These are phyloP conservation scores for Drosophila insularis DNA, from an alignment of 1,140 invertebrate genomes.

Conservation along the genomic window DNA sequence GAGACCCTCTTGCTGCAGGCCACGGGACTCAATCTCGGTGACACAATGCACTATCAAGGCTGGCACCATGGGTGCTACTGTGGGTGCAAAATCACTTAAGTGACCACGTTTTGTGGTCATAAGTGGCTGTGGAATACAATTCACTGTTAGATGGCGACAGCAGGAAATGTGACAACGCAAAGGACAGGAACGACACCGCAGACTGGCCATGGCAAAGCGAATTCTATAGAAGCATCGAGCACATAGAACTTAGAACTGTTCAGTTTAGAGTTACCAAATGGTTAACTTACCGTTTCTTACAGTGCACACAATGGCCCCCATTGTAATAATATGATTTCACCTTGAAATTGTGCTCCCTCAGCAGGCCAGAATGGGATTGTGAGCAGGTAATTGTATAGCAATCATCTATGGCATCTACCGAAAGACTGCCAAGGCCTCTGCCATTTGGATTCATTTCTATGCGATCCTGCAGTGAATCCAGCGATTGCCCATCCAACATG, in stretches of 20 bases:
- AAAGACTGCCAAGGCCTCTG: conserved; percentile 35
- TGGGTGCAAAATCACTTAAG: conserved; percentile 92
- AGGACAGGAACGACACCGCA: conserved; percentile 90
- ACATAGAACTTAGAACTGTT: too few relatives aligned
- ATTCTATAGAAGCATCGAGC: conserved; percentile 83
- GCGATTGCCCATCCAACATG: conserved; percentile 51
- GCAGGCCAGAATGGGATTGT: conserved; percentile 43
- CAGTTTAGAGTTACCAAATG: neutral
- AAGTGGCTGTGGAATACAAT: conserved; percentile 86
- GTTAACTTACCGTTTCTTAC: conserved; percentile 87
- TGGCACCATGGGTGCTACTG: conserved; percentile 94
- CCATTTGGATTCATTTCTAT: conserved; percentile 62
- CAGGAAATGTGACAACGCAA: conserved; percentile 89
- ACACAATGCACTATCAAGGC: conserved; percentile 96
- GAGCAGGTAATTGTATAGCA: conserved; percentile 33
- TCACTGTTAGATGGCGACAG: conserved; percentile 88
- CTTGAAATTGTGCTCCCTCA: conserved; percentile 88
- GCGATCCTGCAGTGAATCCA: conserved; percentile 56
- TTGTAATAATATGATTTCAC: conserved; percentile 92
- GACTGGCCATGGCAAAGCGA: conserved; percentile 86
- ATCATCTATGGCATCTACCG: conserved; percentile 34
- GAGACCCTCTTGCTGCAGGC: conserved; percentile 92
- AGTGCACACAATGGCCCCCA: conserved; percentile 91
- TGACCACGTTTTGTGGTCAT: conserved; percentile 84
- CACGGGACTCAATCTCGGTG: conserved; percentile 94